A percentile compares a stretch with the other conserved stretches of the same genome.
Conservation (phyloP, 1,140 invertebrate genomes). For the Brachionus paranguensis region DNA sequence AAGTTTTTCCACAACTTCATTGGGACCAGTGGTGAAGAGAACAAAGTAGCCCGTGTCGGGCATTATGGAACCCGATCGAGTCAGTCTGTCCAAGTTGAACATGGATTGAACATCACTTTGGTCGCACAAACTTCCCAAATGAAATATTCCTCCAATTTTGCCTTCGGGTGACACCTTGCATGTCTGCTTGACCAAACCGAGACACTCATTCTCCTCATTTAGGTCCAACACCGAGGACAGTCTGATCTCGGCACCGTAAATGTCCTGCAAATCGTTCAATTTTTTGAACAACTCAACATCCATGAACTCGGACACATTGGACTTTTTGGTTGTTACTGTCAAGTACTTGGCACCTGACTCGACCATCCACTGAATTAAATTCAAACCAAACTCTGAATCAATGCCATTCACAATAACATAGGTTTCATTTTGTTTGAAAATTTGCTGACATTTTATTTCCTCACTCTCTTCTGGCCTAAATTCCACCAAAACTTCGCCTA, state of each 20-base stretch:
- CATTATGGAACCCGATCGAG: not conserved
- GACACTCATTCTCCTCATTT: not conserved
- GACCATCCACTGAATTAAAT: not conserved
- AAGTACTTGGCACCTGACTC: not conserved
- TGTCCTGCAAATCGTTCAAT: slow-evolving; percentile 8
- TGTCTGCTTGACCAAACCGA: not conserved
- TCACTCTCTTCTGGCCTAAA: not conserved
- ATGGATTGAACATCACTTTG: not conserved
- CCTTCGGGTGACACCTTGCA: not conserved
- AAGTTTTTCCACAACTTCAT: not conserved
- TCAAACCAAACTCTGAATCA: not conserved
- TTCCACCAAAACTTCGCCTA: not conserved
- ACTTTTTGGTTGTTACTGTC: not conserved
- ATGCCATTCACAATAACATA: not conserved
- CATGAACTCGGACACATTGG: not conserved
- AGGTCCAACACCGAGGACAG: not conserved
- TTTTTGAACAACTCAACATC: not conserved
- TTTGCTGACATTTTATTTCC: not conserved
- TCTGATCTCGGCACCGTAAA: not conserved
- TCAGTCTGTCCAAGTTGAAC: slow-evolving; percentile 1
- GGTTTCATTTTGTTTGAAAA: slow-evolving; percentile 1
- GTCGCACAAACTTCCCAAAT: not conserved
- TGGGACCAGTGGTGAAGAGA: not conserved
- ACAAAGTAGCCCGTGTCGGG: slow-evolving; percentile 1
- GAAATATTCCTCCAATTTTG: slow-evolving; percentile 1